Percentiles rank a stretch among this genome's conserved stretches.
Evolutionary conservation across 2,113 vertebrate species (phyloP).

Genomic region (Diadophis punctatus): DNA sequence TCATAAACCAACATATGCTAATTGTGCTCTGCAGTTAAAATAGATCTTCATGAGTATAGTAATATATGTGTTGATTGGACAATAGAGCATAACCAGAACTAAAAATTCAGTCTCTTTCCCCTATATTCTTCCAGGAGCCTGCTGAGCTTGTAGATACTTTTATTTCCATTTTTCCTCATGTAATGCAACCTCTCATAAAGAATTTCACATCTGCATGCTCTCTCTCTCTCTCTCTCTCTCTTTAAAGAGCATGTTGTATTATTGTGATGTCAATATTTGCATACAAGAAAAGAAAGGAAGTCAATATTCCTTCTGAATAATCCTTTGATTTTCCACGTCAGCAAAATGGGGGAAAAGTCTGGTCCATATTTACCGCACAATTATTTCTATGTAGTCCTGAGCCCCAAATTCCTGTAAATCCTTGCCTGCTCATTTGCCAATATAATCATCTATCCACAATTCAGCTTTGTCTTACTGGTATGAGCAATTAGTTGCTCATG

Average conservation of each 20-base stretch:
- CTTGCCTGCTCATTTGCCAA: neutral
- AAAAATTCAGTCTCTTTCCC: neutral
- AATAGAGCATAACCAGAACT: neutral
- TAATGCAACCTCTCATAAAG: neutral
- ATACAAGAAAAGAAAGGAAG: neutral
- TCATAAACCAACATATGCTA: neutral
- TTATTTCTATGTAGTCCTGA: neutral
- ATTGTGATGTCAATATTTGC: neutral
- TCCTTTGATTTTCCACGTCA: conserved; percentile 19
- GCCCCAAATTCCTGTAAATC: neutral
- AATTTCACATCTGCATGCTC: neutral
- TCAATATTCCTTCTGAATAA: conserved; percentile 18
- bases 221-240: no score
- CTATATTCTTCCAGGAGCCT: neutral
- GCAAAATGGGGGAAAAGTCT: neutral
- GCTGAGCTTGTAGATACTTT: neutral
- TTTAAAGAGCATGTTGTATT: neutral
- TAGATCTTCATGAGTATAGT: neutral
- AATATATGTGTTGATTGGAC: neutral
- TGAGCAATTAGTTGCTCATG: neutral
- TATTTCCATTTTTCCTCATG: neutral
- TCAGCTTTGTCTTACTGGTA: neutral
- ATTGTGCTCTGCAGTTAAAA: neutral
- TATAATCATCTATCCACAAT: neutral
- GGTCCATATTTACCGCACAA: neutral